Percentiles rank a stretch among this genome's conserved stretches.
phyloP scores from a whole-genome alignment of 2,797 vertebrate species.

The Xerus rutilus region DNA sequence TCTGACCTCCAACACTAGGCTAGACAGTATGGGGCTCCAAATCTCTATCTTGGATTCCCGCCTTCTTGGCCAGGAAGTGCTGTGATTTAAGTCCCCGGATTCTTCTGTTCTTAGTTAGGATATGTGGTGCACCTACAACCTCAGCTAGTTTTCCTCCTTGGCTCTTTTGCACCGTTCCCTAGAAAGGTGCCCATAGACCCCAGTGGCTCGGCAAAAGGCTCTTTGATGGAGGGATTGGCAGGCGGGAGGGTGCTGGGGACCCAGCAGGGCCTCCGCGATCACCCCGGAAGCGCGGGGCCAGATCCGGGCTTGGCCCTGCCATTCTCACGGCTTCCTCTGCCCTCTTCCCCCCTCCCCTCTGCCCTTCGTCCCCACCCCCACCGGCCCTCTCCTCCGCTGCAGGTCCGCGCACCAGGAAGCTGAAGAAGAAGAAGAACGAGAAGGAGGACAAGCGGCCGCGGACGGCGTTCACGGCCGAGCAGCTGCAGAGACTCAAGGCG shows the following conservation, averaged over 20 bases:
- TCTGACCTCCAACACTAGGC: neutral
- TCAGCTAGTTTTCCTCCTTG: neutral
- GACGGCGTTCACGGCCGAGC: constrained; percentile 98
- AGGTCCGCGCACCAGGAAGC: constrained; percentile 98
- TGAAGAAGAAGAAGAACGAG: constrained; percentile 98
- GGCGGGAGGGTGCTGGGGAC: neutral
- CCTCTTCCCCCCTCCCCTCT: constrained; percentile 37
- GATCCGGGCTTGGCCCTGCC: neutral
- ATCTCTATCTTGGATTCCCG: neutral
- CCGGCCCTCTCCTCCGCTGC: constrained; percentile 81
- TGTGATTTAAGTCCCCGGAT: neutral
- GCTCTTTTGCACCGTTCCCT: neutral
- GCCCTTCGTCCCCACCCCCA: constrained; percentile 53
- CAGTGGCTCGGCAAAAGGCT: neutral
- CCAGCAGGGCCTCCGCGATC: neutral
- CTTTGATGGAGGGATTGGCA: neutral
- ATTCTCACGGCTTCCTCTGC: constrained; percentile 70
- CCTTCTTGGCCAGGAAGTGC: neutral
- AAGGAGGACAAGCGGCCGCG: constrained; percentile 98
- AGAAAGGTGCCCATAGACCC: neutral
- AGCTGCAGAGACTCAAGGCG: constrained; percentile 98
- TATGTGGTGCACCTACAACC: neutral
- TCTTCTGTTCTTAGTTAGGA: neutral
- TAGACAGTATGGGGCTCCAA: neutral
- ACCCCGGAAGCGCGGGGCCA: neutral